A percentile compares a stretch with the other conserved stretches of the same genome.
Evolutionary conservation across 2,888 invertebrate genomes (phyloP).

Genomic region (Athalia rosae): DNA sequence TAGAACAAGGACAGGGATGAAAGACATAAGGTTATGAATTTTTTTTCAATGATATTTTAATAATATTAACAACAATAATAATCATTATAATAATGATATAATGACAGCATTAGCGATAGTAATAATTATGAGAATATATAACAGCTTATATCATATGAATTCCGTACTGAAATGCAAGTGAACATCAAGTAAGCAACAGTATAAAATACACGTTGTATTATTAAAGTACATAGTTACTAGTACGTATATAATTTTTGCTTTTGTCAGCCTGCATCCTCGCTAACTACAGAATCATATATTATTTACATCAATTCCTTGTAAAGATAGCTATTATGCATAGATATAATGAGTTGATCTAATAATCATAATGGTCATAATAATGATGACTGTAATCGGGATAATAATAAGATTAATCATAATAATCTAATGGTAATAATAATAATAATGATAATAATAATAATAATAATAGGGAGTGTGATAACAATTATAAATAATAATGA

Average conservation of each 20-base stretch:
- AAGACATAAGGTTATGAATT: not conserved
- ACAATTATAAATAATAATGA: too few species aligned
- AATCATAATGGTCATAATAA: too few species aligned
- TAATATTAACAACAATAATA: not conserved
- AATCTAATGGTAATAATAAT: too few species aligned
- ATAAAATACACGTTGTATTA: slow-evolving; percentile 10
- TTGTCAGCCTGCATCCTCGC: slow-evolving; percentile 25
- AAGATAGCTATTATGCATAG: slow-evolving; percentile 59
- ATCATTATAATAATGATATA: not conserved
- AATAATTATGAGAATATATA: not conserved
- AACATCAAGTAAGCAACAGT: not conserved
- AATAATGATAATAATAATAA: too few species aligned
- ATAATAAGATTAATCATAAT: too few species aligned
- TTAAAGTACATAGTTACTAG: too few species aligned
- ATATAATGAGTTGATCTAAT: slow-evolving; percentile 51
- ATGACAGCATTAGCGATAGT: not conserved
- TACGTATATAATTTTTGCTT: too few species aligned
- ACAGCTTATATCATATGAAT: not conserved
- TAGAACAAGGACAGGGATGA: not conserved
- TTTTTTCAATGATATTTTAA: not conserved
- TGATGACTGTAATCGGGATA: too few species aligned
- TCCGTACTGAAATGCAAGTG: slow-evolving; percentile 10
- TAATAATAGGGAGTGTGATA: too few species aligned
- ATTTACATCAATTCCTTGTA: slow-evolving; percentile 70
- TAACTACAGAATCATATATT: slow-evolving; percentile 58